phyloP scores from a whole-genome alignment of 2,888 invertebrate species.

The Philopedon plagiatum region DNA sequence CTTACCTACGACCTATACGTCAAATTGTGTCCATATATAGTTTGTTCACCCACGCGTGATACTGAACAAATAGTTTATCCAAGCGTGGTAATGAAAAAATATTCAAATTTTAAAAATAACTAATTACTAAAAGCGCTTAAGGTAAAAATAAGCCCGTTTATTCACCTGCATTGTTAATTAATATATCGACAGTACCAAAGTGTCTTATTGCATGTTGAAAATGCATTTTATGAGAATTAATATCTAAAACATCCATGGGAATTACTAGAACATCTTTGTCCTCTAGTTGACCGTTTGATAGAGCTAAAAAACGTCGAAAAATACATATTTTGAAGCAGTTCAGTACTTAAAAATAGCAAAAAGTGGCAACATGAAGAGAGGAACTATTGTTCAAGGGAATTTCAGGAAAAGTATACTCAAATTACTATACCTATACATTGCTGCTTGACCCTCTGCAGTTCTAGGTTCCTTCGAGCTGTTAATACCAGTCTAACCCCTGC shows the following conservation, averaged over 20 bases:
- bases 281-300: slow-evolving; percentile 67
- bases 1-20: no score
- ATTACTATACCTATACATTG: slow-evolving; percentile 72
- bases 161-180: slow-evolving; percentile 83
- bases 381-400: no score
- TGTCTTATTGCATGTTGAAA: slow-evolving; percentile 76
- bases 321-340: not conserved
- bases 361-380: no score
- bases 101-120: no score
- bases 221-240: slow-evolving; percentile 73
- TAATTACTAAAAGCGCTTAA: no score
- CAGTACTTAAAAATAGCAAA: no score
- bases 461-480: slow-evolving; percentile 76
- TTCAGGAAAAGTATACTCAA: not conserved
- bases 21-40: no score
- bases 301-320: slow-evolving; percentile 59
- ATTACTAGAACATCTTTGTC: slow-evolving; percentile 78
- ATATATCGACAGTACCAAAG: slow-evolving; percentile 81
- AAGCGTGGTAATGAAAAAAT: no score
- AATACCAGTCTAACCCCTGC: slow-evolving; percentile 78
- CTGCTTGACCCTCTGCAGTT: slow-evolving; percentile 77
- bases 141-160: no score
- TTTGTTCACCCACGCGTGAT: no score
- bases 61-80: no score
- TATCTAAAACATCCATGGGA: slow-evolving; percentile 77